Percentiles rank a stretch among this genome's conserved stretches.
Conservation (phyloP, 2,888 invertebrate genomes). For the Agrotis puta region DNA sequence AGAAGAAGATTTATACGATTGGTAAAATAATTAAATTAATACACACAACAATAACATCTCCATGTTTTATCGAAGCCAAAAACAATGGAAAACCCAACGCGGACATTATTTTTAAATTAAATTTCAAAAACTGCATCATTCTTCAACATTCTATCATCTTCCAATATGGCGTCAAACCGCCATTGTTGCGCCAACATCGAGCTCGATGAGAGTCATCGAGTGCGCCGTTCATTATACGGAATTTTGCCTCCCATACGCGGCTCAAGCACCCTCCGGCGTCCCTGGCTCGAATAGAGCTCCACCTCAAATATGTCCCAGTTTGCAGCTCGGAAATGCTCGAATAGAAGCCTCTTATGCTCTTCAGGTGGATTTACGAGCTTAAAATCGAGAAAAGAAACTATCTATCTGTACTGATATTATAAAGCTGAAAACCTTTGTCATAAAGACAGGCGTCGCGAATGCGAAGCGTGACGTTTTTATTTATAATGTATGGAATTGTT, state of each 20-base stretch:
- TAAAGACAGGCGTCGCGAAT: too few relatives aligned
- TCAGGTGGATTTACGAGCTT: conserved; percentile 33
- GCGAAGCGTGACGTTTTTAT: too few relatives aligned
- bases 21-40: too few relatives aligned
- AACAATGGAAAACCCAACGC: too few relatives aligned
- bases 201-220: conserved; percentile 79
- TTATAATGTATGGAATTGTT: too few relatives aligned
- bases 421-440: too few relatives aligned
- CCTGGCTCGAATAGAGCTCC: conserved; percentile 50
- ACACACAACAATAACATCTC: too few relatives aligned
- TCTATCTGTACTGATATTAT: too few relatives aligned
- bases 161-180: conserved; percentile 53
- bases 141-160: conserved; percentile 11
- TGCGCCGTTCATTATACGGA: conserved; percentile 73
- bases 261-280: conserved; percentile 62
- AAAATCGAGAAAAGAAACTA: not conserved
- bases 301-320: conserved; percentile 54
- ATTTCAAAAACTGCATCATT: not conserved
- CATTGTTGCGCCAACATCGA: conserved; percentile 83
- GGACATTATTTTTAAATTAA: too few relatives aligned
- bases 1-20: too few relatives aligned
- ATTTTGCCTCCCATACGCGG: conserved; percentile 66
- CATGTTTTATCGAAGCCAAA: too few relatives aligned
- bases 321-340: conserved; percentile 45
- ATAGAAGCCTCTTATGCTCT: conserved; percentile 37